Percentiles rank a stretch among this genome's conserved stretches.
These are phyloP conservation scores for Sinohyriopsis cumingii DNA, from an alignment of 2,888 invertebrate genomes.

Conservation along the genomic window DNA sequence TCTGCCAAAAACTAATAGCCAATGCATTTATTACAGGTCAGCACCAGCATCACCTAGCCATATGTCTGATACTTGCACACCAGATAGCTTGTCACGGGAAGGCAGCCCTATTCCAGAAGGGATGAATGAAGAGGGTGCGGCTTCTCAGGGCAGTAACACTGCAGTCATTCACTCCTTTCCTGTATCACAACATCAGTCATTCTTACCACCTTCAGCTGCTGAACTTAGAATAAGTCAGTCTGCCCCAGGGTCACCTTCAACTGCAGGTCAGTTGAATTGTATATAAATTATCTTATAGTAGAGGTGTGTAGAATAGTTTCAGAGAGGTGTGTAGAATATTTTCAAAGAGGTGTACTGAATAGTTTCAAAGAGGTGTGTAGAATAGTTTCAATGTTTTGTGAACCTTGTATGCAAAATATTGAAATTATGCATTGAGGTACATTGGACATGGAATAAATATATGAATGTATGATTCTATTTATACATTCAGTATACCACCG, in stretches of 20 bases:
- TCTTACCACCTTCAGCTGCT: slow-evolving; percentile 46
- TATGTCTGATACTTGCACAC: slow-evolving; percentile 88
- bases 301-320: neutral
- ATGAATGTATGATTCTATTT: neutral
- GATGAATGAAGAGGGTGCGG: slow-evolving; percentile 29
- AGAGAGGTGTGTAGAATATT: neutral
- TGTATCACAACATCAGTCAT: slow-evolving; percentile 61
- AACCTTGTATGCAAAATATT: neutral
- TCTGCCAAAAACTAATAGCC: too few relatives aligned
- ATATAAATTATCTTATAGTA: neutral
- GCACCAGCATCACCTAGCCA: slow-evolving; percentile 96
- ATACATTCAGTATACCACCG: too few relatives aligned
- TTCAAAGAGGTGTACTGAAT: too few relatives aligned
- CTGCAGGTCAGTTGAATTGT: slow-evolving; percentile 23
- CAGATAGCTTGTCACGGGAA: slow-evolving; percentile 90
- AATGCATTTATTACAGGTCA: slow-evolving; percentile 78
- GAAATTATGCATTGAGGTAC: neutral
- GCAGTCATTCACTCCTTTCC: slow-evolving; percentile 9
- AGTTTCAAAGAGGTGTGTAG: neutral
- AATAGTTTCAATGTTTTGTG: neutral
- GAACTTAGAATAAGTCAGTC: slow-evolving; percentile 76
- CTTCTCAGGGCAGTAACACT: neutral
- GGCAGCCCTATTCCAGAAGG: slow-evolving; percentile 86
- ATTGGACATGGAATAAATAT: neutral
- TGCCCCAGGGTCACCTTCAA: slow-evolving; percentile 78